phyloP scores from a whole-genome alignment of 2,113 vertebrate genomes.

The Heterochromis multidens region DNA sequence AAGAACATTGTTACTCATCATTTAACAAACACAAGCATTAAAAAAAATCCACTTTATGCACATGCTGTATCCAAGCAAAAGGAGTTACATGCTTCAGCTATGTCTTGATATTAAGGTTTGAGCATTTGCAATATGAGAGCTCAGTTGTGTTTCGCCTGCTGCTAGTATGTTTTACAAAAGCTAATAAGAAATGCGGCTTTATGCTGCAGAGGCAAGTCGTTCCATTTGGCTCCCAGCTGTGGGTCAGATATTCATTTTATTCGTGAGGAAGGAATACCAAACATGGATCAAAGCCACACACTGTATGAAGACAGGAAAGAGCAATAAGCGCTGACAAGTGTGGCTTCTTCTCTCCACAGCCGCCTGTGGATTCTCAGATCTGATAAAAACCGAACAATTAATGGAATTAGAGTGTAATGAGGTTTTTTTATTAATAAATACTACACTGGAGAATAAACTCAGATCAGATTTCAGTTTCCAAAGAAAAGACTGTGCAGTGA shows the following conservation, averaged over 20 bases:
- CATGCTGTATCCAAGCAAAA: neutral
- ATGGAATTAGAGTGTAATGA: neutral
- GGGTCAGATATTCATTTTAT: neutral
- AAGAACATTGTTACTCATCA: neutral
- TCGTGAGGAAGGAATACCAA: neutral
- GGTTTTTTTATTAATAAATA: neutral
- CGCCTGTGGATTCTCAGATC: neutral
- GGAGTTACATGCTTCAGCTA: neutral
- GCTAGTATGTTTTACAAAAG: neutral
- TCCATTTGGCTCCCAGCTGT: neutral
- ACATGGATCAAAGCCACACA: neutral
- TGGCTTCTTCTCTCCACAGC: neutral
- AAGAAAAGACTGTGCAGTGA: neutral
- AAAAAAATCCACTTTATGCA: neutral
- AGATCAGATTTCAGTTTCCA: neutral
- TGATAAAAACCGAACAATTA: neutral
- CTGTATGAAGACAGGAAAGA: neutral
- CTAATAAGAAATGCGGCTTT: neutral
- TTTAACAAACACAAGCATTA: no score
- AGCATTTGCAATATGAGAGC: no score
- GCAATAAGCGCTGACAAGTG: neutral
- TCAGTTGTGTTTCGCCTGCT: neutral
- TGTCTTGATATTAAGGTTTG: neutral
- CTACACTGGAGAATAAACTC: neutral
- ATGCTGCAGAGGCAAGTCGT: neutral